These are phyloP conservation scores for Stenichneumon culpator DNA, from an alignment of 2,888 invertebrate species.

Conservation along the genomic window DNA sequence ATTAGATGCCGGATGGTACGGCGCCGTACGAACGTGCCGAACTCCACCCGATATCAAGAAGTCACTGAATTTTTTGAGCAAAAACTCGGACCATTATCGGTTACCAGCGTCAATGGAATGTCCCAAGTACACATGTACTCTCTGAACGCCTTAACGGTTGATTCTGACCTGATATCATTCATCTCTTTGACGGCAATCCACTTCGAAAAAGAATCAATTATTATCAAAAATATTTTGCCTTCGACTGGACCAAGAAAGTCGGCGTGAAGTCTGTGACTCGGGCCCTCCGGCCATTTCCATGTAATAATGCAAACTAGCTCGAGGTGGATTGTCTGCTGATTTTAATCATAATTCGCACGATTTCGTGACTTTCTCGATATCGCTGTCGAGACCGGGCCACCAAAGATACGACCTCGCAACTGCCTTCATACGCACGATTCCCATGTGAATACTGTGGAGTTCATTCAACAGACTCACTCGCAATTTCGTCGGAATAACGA, in stretches of 20 bases:
- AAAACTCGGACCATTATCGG: constrained; percentile 23
- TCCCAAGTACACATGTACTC: constrained; percentile 56
- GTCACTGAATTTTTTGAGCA: not conserved
- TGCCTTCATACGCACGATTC: constrained; percentile 4
- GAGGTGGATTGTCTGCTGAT: not conserved
- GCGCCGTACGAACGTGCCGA: not conserved
- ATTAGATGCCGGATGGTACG: not conserved
- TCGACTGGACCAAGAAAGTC: constrained; percentile 68
- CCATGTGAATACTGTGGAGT: constrained; percentile 51
- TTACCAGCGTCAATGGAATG: constrained; percentile 20
- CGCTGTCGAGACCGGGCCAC: constrained; percentile 69
- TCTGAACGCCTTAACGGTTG: constrained; percentile 43
- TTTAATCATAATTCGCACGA: constrained; percentile 13
- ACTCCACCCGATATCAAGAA: not conserved
- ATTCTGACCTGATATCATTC: constrained; percentile 30
- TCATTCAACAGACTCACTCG: constrained; percentile 27
- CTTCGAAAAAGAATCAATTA: constrained; percentile 51
- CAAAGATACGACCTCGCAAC: constrained; percentile 67
- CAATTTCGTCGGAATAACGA: constrained; percentile 37
- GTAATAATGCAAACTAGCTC: too few species aligned
- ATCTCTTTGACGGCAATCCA: constrained; percentile 66
- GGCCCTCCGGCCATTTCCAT: not conserved
- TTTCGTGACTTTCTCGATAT: constrained; percentile 62
- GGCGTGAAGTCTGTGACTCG: constrained; percentile 42
- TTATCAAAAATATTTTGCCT: constrained; percentile 57